A percentile compares a stretch with the other conserved stretches of the same genome.
Evolutionary conservation across 2,113 vertebrate species (phyloP).

Genomic region (Brachyhypopomus gauderio): DNA sequence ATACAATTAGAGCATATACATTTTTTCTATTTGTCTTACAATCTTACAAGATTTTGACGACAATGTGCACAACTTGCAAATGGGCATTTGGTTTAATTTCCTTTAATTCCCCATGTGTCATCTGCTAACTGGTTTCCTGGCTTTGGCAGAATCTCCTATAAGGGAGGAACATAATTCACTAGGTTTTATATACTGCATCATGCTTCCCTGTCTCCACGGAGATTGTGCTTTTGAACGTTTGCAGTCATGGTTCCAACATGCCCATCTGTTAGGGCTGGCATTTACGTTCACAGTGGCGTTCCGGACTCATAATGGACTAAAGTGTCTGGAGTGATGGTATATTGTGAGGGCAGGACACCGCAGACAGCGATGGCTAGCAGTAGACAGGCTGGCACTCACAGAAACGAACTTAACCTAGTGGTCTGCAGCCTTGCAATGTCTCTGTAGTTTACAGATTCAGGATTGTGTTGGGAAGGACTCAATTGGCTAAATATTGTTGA

Average conservation of each 20-base stretch:
- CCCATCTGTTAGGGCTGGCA: constrained; percentile 46
- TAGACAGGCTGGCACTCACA: background rate
- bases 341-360: background rate
- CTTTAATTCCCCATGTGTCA: background rate
- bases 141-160: background rate
- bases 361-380: background rate
- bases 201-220: constrained; percentile 22
- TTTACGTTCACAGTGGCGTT: constrained; percentile 64
- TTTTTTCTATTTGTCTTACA: no score
- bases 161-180: background rate
- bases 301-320: constrained; percentile 38
- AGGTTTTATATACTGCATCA: constrained; percentile 22
- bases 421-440: background rate
- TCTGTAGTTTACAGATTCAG: background rate
- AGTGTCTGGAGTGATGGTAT: constrained; percentile 2
- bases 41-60: no score
- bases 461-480: no score
- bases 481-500: background rate
- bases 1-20: no score
- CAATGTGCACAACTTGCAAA: no score
- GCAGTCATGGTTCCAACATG: constrained; percentile 44
- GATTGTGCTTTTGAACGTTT: constrained; percentile 35
- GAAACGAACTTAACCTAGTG: background rate
- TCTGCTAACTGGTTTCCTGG: background rate
- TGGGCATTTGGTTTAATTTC: no score